These are phyloP conservation scores for Cryptocephalus primarius DNA, from an alignment of 2,888 invertebrate genomes.

Conservation along the genomic window DNA sequence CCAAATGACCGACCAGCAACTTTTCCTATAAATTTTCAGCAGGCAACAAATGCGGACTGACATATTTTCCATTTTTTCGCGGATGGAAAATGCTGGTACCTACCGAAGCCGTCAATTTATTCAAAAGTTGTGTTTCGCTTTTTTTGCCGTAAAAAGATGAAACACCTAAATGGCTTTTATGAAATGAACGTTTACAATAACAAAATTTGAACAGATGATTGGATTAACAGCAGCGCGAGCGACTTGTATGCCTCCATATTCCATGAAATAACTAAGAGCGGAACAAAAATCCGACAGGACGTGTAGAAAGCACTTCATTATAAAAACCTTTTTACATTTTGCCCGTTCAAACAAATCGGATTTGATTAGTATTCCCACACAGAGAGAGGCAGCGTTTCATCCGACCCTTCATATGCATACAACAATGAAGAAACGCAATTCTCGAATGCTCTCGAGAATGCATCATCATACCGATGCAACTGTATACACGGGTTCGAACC, in stretches of 20 bases:
- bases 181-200: conserved; percentile 28
- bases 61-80: no score
- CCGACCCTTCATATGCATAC: conserved; percentile 23
- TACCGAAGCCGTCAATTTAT: no score
- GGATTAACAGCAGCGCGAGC: conserved; percentile 22
- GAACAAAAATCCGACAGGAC: conserved; percentile 30
- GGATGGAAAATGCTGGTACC: no score
- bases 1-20: no score
- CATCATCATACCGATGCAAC: conserved; percentile 12
- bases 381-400: conserved; percentile 10
- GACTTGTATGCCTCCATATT: conserved; percentile 25
- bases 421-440: conserved; percentile 29
- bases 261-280: conserved; percentile 28
- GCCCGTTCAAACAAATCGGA: conserved; percentile 33
- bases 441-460: conserved; percentile 27
- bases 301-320: conserved; percentile 33
- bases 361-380: conserved; percentile 30
- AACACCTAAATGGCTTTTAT: conserved; percentile 23
- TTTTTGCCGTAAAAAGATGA: conserved; percentile 8
- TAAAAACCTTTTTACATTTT: conserved; percentile 32
- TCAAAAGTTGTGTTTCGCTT: conserved; percentile 21
- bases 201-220: conserved; percentile 28
- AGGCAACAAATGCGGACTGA: no score
- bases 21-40: no score
- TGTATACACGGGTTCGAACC: no score